Conservation (phyloP, 2,888 invertebrate genomes). For the Macaria liturata region DNA sequence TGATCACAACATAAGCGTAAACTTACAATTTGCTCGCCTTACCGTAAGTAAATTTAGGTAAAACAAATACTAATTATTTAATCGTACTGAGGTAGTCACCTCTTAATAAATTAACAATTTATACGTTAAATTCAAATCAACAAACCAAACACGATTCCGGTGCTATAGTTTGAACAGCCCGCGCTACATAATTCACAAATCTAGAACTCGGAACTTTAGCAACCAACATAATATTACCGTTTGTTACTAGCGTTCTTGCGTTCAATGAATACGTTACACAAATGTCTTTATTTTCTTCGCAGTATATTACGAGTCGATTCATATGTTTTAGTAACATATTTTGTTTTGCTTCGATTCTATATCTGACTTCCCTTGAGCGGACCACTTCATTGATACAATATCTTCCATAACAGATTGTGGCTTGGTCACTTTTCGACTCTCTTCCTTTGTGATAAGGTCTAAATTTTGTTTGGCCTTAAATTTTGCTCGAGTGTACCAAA, state of each 20-base stretch:
- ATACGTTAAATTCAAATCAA: slow-evolving; percentile 6
- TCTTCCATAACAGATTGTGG: slow-evolving; percentile 27
- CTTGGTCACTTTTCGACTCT: slow-evolving; percentile 27
- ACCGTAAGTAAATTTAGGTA: background rate
- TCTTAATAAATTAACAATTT: background rate
- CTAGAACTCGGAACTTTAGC: slow-evolving; percentile 7
- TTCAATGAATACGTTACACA: slow-evolving; percentile 15
- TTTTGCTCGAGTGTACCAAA: slow-evolving; percentile 24
- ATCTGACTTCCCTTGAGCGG: slow-evolving; percentile 53
- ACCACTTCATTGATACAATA: slow-evolving; percentile 60
- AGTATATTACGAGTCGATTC: slow-evolving; percentile 38
- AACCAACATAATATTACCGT: slow-evolving; percentile 10
- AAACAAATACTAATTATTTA: background rate
- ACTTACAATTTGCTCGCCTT: too few relatives aligned
- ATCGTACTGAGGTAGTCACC: too few relatives aligned
- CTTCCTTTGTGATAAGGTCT: slow-evolving; percentile 28
- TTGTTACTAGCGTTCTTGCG: slow-evolving; percentile 5
- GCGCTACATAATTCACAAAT: slow-evolving; percentile 11
- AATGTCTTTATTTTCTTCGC: slow-evolving; percentile 33
- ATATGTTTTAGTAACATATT: slow-evolving; percentile 43
- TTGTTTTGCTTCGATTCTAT: slow-evolving; percentile 53
- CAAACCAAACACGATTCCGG: slow-evolving; percentile 13
- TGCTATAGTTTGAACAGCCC: slow-evolving; percentile 6
- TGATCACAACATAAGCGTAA: too few relatives aligned
- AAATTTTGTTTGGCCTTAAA: slow-evolving; percentile 14